Evolutionary conservation across 2,797 vertebrate species (phyloP).

Genomic region (Coregonus ussuriensis): DNA sequence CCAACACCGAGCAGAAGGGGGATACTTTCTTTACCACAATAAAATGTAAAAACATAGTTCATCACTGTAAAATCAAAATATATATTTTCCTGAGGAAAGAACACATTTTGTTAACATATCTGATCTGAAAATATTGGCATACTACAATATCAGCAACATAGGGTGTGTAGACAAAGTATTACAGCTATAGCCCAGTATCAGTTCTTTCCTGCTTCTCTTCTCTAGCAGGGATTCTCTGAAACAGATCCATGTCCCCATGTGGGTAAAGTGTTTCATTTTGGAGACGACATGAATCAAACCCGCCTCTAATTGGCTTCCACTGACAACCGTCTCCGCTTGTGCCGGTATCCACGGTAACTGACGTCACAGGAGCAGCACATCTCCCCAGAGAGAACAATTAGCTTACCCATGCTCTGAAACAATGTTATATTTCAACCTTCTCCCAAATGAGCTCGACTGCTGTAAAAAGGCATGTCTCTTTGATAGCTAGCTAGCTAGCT

Average conservation of each 20-base stretch:
- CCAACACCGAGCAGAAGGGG: constrained; percentile 25
- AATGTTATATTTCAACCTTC: constrained; percentile 1
- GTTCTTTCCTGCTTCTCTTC: neutral
- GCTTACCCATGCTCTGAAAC: constrained; percentile 6
- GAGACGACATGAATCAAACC: constrained; percentile 13
- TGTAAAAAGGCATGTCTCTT: neutral
- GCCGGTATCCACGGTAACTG: constrained; percentile 10
- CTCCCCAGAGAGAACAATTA: constrained; percentile 3
- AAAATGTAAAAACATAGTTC: constrained; percentile 11
- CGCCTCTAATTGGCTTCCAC: neutral
- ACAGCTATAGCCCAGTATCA: neutral
- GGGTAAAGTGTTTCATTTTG: constrained; percentile 16
- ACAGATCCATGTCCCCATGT: neutral
- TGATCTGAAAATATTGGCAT: no score
- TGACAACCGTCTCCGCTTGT: constrained; percentile 1
- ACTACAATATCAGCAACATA: neutral
- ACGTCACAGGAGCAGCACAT: neutral
- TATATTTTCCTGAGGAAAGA: neutral
- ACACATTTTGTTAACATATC: neutral
- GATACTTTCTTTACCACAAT: constrained; percentile 16
- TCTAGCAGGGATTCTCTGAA: neutral
- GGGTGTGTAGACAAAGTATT: neutral
- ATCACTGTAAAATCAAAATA: constrained; percentile 5
- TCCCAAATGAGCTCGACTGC: neutral
- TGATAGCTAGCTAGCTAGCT: neutral